Evolutionary conservation across 2,888 invertebrate species (phyloP).

Genomic region (Standfussiana lucernea): DNA sequence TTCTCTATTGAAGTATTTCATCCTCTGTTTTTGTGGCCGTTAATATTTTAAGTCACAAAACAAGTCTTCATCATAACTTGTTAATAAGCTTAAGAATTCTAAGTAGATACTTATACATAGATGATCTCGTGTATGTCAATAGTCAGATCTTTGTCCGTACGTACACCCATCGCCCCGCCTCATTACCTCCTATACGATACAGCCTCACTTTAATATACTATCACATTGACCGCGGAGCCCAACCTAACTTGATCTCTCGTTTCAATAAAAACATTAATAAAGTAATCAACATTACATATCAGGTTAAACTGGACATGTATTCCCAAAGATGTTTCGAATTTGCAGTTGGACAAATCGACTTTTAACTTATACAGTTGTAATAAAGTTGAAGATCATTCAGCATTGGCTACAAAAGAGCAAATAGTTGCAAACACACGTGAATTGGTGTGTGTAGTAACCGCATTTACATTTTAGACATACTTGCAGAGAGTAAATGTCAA

Average conservation of each 20-base stretch:
- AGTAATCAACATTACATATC: constrained; percentile 86
- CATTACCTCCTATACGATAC: constrained; percentile 87
- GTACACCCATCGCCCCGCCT: constrained; percentile 89
- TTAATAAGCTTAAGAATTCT: constrained; percentile 82
- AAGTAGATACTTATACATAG: constrained; percentile 76
- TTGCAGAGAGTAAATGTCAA: constrained; percentile 89
- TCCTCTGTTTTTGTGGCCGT: constrained; percentile 68
- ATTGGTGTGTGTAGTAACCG: constrained; percentile 87
- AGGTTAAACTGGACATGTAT: constrained; percentile 81
- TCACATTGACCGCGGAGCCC: constrained; percentile 78
- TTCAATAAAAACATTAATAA: constrained; percentile 88
- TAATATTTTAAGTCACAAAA: constrained; percentile 73
- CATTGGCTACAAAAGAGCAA: constrained; percentile 58
- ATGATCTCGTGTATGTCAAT: constrained; percentile 81
- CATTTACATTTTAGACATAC: constrained; percentile 89
- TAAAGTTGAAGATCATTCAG: constrained; percentile 73
- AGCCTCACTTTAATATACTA: constrained; percentile 82
- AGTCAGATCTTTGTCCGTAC: constrained; percentile 84
- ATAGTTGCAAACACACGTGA: constrained; percentile 73
- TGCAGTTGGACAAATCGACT: constrained; percentile 64
- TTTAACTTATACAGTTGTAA: constrained; percentile 69
- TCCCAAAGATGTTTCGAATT: constrained; percentile 72
- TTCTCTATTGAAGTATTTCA: constrained; percentile 67
- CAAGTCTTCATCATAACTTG: constrained; percentile 75
- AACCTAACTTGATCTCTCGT: constrained; percentile 80